These are phyloP conservation scores for Cheilosia pagana DNA, from an alignment of 2,888 invertebrate genomes.

Conservation along the genomic window DNA sequence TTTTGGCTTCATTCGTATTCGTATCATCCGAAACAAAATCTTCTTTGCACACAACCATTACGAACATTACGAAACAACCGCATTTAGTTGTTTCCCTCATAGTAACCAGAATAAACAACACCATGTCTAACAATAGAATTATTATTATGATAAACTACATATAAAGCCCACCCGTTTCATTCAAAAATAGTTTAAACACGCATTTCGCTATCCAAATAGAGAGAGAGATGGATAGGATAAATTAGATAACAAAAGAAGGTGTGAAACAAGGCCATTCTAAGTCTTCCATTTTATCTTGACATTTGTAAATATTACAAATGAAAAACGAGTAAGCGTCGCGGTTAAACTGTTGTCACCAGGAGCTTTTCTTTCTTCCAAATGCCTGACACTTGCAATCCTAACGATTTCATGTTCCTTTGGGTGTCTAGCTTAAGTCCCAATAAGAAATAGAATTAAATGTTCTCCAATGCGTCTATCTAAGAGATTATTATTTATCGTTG, in stretches of 20 bases:
- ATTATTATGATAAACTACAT: constrained; percentile 17
- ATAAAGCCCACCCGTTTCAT: constrained; percentile 9
- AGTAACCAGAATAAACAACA: background rate
- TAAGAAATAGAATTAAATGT: constrained; percentile 7
- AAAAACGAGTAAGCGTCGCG: constrained; percentile 3
- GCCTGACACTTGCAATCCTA: constrained; percentile 39
- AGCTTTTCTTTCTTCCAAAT: constrained; percentile 6
- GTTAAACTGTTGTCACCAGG: constrained; percentile 16
- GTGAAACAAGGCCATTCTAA: constrained; percentile 38
- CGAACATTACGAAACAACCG: too few relatives aligned
- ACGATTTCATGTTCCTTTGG: constrained; percentile 1
- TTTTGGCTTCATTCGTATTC: too few relatives aligned
- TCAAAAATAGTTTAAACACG: constrained; percentile 25
- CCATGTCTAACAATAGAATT: background rate
- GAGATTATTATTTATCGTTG: constrained; percentile 23
- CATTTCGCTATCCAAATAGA: constrained; percentile 2
- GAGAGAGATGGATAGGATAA: constrained; percentile 22
- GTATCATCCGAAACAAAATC: too few relatives aligned
- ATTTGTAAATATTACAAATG: constrained; percentile 39
- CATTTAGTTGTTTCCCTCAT: background rate
- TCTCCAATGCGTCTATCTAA: constrained; percentile 14
- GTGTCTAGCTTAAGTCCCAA: constrained; percentile 2
- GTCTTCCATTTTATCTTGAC: constrained; percentile 38
- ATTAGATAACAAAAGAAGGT: constrained; percentile 8
- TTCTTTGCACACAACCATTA: too few relatives aligned